Evolutionary conservation across 2,113 vertebrate species (phyloP).

Genomic region (Rhinolophus ferrumequinum): DNA sequence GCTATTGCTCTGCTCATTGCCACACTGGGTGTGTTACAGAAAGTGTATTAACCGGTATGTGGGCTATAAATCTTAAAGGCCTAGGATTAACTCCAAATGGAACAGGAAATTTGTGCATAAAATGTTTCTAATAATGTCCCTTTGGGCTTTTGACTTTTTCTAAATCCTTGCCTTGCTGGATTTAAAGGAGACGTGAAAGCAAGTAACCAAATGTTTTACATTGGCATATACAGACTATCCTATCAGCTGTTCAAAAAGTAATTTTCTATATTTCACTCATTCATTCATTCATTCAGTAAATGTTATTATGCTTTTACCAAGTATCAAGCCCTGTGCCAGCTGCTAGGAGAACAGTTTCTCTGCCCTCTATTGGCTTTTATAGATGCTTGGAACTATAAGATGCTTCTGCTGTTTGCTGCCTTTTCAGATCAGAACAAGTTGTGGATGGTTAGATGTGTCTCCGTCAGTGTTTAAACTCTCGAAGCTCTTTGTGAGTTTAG

Average conservation of each 20-base stretch:
- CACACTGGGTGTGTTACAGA: not conserved
- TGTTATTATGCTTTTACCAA: not conserved
- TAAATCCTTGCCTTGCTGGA: not conserved
- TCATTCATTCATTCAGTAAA: not conserved
- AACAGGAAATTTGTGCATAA: not conserved
- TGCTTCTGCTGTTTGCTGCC: not conserved
- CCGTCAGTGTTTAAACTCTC: not conserved
- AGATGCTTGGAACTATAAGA: not conserved
- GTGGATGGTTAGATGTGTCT: not conserved
- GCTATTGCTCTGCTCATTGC: not conserved
- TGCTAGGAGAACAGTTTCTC: not conserved
- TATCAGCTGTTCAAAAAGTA: not conserved
- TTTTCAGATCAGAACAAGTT: not conserved
- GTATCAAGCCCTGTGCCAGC: not conserved
- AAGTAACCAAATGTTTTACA: not conserved
- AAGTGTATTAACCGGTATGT: not conserved
- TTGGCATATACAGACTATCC: not conserved
- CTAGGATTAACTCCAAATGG: slow-evolving; percentile 36
- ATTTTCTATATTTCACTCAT: not conserved
- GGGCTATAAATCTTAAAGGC: not conserved
- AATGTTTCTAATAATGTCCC: slow-evolving; percentile 21
- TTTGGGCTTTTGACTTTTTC: not conserved
- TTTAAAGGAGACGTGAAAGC: slow-evolving; percentile 26
- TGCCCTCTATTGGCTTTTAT: not conserved
- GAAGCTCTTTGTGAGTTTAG: not conserved